phyloP scores from a whole-genome alignment of 2,113 vertebrate genomes.

The Reinhardtius hippoglossoides region DNA sequence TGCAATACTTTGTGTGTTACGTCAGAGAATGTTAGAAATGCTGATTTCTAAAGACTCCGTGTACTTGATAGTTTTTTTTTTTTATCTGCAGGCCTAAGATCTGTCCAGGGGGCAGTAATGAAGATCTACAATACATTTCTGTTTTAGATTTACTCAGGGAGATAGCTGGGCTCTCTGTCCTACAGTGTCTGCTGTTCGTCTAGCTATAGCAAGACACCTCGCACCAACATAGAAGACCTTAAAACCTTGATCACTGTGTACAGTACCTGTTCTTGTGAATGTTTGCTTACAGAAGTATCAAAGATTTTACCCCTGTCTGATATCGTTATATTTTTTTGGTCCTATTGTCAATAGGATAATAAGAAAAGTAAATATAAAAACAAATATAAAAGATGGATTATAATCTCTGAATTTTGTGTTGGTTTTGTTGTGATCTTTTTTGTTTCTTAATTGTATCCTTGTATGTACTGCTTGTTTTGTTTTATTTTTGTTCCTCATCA shows the following conservation, averaged over 20 bases:
- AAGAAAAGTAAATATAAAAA: constrained; percentile 62
- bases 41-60: constrained; percentile 42
- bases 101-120: constrained; percentile 46
- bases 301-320: constrained; percentile 76
- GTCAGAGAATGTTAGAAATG: constrained; percentile 45
- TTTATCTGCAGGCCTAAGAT: constrained; percentile 34
- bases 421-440: constrained; percentile 78
- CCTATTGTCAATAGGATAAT: constrained; percentile 74
- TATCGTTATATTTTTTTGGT: constrained; percentile 51
- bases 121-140: constrained; percentile 56
- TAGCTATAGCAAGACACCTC: constrained; percentile 67
- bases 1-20: constrained; percentile 60
- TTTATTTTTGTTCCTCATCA: constrained; percentile 62
- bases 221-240: constrained; percentile 81
- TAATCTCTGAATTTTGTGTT: constrained; percentile 80
- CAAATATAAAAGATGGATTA: constrained; percentile 71
- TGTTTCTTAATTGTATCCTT: constrained; percentile 68
- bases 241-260: constrained; percentile 85
- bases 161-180: constrained; percentile 83
- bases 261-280: constrained; percentile 80
- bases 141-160: constrained; percentile 81
- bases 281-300: constrained; percentile 81
- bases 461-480: constrained; percentile 64
- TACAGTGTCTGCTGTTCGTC: constrained; percentile 75
- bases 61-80: not conserved